phyloP scores from a whole-genome alignment of 2,888 invertebrate species.

The Dinocampus coccinellae region DNA sequence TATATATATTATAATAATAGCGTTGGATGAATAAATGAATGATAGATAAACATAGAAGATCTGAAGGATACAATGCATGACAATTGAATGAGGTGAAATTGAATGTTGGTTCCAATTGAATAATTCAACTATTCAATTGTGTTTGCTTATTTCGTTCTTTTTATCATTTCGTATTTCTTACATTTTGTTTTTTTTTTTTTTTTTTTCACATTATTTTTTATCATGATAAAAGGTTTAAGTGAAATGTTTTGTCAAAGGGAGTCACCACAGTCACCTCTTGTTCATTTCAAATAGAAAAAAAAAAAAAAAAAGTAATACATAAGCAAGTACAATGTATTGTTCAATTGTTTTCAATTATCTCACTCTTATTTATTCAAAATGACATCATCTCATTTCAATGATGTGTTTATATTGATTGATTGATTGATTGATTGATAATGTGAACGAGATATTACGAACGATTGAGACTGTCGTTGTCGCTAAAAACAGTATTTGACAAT shows the following conservation, averaged over 20 bases:
- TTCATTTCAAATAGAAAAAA: too few species aligned
- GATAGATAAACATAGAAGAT: neutral
- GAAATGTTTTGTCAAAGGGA: too few species aligned
- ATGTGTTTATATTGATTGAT: too few species aligned
- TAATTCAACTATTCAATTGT: neutral
- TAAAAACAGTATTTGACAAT: neutral
- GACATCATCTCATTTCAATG: too few species aligned
- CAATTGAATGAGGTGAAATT: neutral
- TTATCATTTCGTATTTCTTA: too few species aligned
- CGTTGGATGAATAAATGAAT: neutral
- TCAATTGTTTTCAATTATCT: too few species aligned
- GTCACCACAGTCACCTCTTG: too few species aligned
- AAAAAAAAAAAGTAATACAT: too few species aligned
- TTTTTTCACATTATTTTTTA: neutral
- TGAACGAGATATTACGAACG: neutral
- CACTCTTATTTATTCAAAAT: too few species aligned
- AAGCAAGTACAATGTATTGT: too few species aligned
- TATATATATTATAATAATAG: neutral
- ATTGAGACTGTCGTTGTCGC: neutral
- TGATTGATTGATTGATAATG: conserved; percentile 2
- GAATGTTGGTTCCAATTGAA: neutral
- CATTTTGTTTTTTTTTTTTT: neutral
- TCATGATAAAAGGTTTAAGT: too few species aligned
- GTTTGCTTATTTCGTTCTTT: too few species aligned
- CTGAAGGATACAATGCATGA: neutral